These are phyloP conservation scores for Eriocheir sinensis DNA, from an alignment of 1,140 invertebrate species.

Conservation along the genomic window DNA sequence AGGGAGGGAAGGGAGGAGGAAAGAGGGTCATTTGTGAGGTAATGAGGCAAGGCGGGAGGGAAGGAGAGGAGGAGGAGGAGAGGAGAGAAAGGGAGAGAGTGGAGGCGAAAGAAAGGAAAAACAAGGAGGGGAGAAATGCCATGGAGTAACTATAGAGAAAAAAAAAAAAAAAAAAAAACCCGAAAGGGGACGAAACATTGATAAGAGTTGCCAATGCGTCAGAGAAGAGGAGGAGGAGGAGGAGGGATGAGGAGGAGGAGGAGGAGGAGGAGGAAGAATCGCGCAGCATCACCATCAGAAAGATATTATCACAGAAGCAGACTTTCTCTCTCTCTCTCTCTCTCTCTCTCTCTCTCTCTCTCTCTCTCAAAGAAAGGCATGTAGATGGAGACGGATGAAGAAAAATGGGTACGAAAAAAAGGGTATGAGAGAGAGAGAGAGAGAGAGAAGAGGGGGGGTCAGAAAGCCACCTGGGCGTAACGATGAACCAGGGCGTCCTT, in stretches of 20 bases:
- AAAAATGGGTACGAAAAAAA: too few species aligned
- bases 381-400: neutral
- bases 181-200: neutral
- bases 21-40: neutral
- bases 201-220: neutral
- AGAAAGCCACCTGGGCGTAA: neutral
- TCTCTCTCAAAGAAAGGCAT: neutral
- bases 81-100: neutral
- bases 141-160: neutral
- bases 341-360: constrained; percentile 12
- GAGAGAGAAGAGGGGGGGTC: neutral
- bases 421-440: neutral
- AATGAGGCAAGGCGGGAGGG: neutral
- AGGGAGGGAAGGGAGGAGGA: neutral
- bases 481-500: neutral
- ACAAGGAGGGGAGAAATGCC: neutral
- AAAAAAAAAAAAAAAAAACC: neutral
- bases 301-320: neutral
- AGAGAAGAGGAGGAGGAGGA: neutral
- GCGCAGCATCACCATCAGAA: neutral
- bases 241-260: constrained; percentile 5
- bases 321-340: constrained; percentile 14
- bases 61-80: neutral
- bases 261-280: neutral
- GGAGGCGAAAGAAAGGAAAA: neutral